phyloP scores from a whole-genome alignment of 2,888 invertebrate genomes.

The Lasioglossum villosulum region DNA sequence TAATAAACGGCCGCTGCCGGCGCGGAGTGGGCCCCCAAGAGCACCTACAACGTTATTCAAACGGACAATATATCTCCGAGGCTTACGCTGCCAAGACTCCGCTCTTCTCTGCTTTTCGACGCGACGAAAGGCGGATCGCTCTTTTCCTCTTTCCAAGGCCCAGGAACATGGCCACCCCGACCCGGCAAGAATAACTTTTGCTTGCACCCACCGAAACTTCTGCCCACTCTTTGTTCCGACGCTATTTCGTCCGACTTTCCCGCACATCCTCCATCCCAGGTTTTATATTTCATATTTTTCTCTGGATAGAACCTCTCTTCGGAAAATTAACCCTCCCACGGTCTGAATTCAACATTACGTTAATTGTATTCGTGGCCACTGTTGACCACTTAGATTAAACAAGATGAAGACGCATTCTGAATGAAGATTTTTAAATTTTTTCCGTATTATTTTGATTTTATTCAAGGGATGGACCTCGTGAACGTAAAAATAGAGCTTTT shows the following conservation, averaged over 20 bases:
- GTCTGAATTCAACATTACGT: too few species aligned
- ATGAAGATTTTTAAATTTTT: too few species aligned
- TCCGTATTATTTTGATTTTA: too few species aligned
- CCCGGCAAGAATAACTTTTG: conserved; percentile 42
- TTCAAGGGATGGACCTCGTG: too few species aligned
- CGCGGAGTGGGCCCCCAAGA: conserved; percentile 63
- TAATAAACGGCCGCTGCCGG: conserved; percentile 82
- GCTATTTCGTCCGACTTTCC: not conserved
- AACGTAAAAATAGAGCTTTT: too few species aligned
- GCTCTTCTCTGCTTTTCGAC: conserved; percentile 62
- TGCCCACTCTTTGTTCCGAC: conserved; percentile 9
- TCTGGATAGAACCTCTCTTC: not conserved
- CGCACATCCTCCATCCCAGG: not conserved
- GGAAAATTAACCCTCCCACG: not conserved
- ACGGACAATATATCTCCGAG: conserved; percentile 81
- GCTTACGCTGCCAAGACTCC: conserved; percentile 80
- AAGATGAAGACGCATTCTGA: too few species aligned
- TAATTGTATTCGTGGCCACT: too few species aligned
- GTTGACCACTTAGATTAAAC: too few species aligned
- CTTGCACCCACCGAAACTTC: not conserved
- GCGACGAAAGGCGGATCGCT: conserved; percentile 34
- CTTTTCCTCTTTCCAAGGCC: conserved; percentile 58
- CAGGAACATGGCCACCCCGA: not conserved
- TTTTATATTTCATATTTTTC: not conserved
- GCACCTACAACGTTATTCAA: conserved; percentile 80